phyloP scores from a whole-genome alignment of 2,888 invertebrate species.

The Drosophila bunnanda region DNA sequence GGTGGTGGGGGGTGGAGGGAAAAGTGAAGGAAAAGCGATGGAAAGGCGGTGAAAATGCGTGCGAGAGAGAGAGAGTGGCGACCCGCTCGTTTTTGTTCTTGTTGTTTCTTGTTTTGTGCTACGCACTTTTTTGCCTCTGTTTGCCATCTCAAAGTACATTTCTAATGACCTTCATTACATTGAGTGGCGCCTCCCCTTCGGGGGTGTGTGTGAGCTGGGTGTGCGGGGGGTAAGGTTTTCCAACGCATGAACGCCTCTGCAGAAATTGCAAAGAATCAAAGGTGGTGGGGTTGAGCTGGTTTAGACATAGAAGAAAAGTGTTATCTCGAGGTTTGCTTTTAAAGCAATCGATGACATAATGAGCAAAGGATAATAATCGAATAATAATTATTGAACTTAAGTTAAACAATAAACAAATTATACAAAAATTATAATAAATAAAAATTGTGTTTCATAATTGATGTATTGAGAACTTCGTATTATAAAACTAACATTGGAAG shows the following conservation, averaged over 20 bases:
- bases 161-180: conserved; percentile 80
- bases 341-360: not conserved
- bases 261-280: not conserved
- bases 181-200: conserved; percentile 63
- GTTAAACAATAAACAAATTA: not conserved
- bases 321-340: conserved; percentile 33
- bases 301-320: conserved; percentile 27
- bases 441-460: too few species aligned
- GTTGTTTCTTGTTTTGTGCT: conserved; percentile 9
- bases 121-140: conserved; percentile 30
- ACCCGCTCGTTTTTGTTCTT: conserved; percentile 8
- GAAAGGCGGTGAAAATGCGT: conserved; percentile 6
- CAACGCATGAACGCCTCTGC: conserved; percentile 58
- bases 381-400: not conserved
- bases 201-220: too few species aligned
- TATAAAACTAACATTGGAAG: too few species aligned
- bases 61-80: conserved; percentile 13
- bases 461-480: too few species aligned
- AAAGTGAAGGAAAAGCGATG: not conserved
- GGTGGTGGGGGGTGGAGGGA: not conserved
- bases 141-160: conserved; percentile 63
- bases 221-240: not conserved
- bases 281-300: not conserved
- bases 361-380: too few species aligned
- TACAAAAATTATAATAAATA: not conserved